Conservation (phyloP, 2,113 vertebrate species). For the Pomatorhinus ruficollis region DNA sequence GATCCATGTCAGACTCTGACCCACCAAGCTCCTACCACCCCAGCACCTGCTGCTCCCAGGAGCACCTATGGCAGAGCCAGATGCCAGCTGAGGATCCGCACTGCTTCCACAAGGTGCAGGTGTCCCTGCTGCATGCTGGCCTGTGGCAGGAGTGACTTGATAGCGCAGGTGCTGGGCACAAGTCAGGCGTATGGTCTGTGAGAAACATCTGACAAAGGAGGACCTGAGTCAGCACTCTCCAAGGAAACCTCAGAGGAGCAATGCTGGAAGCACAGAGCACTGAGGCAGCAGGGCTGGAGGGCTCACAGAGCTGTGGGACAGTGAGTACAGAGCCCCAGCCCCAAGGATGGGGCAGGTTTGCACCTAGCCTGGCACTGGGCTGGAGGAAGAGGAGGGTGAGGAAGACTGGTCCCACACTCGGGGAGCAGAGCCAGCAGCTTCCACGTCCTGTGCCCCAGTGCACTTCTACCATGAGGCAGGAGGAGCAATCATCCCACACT, state of each 20-base stretch:
- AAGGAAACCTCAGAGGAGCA: not conserved
- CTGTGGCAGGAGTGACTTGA: rapidly evolving
- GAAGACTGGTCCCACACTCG: not conserved
- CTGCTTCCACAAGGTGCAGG: rapidly evolving
- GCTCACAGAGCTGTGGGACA: not conserved
- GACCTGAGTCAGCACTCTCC: not conserved
- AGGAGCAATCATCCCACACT: rapidly evolving
- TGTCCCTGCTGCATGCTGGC: not conserved
- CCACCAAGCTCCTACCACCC: not conserved
- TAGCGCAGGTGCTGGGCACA: rapidly evolving
- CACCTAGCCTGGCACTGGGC: not conserved
- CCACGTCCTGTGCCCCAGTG: rapidly evolving
- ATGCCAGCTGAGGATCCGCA: not conserved
- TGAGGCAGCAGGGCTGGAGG: not conserved
- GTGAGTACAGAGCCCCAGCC: rapidly evolving
- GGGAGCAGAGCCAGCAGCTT: not conserved
- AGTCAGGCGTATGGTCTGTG: not conserved
- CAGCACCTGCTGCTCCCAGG: not conserved
- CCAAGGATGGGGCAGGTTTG: not conserved
- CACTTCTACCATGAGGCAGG: not conserved
- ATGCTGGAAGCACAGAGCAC: rapidly evolving
- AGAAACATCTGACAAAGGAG: rapidly evolving
- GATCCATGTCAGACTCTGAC: not conserved
- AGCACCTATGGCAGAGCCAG: not conserved
- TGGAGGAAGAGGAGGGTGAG: not conserved